Percentiles rank a stretch among this genome's conserved stretches.
Evolutionary conservation across 53 echinoderm and acorn worm species (phyloP).

Genomic region (Paelopatides confundens): DNA sequence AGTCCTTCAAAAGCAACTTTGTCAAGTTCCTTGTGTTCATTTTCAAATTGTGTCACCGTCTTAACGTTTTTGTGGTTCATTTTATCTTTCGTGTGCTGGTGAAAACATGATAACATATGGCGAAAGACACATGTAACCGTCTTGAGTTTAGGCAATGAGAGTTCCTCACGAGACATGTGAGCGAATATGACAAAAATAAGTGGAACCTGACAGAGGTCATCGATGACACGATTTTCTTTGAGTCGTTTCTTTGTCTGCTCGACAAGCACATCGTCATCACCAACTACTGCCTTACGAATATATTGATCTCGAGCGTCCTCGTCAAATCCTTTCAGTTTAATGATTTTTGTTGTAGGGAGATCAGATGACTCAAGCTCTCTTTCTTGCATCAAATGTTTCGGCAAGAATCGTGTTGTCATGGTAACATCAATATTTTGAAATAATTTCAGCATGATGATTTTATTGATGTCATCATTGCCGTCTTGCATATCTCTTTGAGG

Average conservation of each 20-base stretch:
- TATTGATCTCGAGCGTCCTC: not conserved
- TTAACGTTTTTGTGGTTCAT: not conserved
- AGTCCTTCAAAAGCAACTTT: not conserved
- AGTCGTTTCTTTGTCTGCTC: not conserved
- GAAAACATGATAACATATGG: not conserved
- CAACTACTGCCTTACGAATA: not conserved
- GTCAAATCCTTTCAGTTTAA: constrained; percentile 1
- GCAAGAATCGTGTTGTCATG: too few species aligned
- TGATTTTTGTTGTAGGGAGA: too few species aligned
- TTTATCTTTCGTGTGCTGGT: not conserved
- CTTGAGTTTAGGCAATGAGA: not conserved
- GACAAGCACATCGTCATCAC: not conserved
- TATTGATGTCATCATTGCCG: too few species aligned
- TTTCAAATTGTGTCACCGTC: not conserved
- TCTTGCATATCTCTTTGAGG: too few species aligned
- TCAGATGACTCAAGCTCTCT: too few species aligned
- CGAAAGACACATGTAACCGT: constrained; percentile 8
- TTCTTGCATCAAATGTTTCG: too few species aligned
- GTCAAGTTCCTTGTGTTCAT: not conserved
- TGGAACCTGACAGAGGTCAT: constrained; percentile 1
- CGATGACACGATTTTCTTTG: not conserved
- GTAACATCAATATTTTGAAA: too few species aligned
- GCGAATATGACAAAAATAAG: constrained; percentile 5
- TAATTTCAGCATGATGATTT: too few species aligned
- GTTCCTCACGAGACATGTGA: not conserved